Conservation (phyloP, 2,888 invertebrate species). For the Eupithecia pulchellata region DNA sequence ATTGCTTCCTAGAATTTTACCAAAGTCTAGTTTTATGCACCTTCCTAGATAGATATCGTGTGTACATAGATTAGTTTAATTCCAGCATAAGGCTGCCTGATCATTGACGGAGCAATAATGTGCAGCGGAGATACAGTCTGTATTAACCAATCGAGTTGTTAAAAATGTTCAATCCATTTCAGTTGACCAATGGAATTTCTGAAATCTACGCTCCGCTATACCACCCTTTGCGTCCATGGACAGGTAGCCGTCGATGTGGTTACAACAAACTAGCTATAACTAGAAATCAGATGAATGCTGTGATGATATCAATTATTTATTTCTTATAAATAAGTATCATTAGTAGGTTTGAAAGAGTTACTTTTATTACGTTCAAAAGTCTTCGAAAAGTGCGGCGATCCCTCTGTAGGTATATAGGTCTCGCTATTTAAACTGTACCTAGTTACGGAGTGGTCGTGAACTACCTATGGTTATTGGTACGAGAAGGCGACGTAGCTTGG, state of each 20-base stretch:
- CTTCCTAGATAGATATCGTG: background rate
- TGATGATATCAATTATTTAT: constrained; percentile 2
- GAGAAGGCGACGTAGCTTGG: background rate
- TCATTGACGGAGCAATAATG: background rate
- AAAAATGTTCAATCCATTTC: background rate
- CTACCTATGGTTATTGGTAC: background rate
- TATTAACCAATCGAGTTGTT: background rate
- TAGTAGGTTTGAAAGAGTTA: background rate
- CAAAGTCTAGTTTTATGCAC: constrained; percentile 10
- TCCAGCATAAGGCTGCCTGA: background rate
- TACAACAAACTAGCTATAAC: background rate
- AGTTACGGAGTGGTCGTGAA: background rate
- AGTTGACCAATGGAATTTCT: background rate
- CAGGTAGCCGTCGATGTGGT: background rate
- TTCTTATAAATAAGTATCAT: background rate
- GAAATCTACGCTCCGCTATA: background rate
- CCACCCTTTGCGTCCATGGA: background rate
- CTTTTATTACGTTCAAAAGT: background rate
- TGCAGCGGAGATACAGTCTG: background rate
- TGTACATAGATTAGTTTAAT: background rate
- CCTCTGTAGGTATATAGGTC: background rate
- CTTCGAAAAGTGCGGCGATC: background rate
- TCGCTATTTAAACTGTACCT: background rate
- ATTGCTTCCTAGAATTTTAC: constrained; percentile 11
- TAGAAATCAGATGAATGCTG: background rate